Conservation (phyloP, 1,140 invertebrate species). For the Ladona fulva region DNA sequence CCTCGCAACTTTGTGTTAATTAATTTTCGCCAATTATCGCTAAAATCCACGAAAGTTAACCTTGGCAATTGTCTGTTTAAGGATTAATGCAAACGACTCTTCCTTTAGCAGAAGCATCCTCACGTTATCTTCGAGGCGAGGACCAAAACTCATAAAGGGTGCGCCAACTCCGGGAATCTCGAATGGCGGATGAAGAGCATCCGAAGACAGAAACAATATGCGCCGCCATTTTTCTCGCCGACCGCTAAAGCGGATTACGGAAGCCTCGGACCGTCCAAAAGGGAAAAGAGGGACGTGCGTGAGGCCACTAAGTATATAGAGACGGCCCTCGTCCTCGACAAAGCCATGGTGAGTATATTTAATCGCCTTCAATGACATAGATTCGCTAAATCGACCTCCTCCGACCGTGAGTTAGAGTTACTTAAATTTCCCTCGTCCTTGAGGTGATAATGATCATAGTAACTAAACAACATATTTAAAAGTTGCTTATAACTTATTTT, state of each 20-base stretch:
- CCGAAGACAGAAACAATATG: constrained; percentile 50
- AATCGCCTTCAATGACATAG: too few relatives aligned
- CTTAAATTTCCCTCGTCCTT: too few relatives aligned
- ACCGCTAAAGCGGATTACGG: background rate
- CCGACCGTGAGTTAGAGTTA: too few relatives aligned
- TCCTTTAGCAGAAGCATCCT: constrained; percentile 80
- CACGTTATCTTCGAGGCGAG: constrained; percentile 91
- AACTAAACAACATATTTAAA: too few relatives aligned
- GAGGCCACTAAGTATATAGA: constrained; percentile 87
- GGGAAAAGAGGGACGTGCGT: constrained; percentile 55
- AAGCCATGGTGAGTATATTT: constrained; percentile 77
- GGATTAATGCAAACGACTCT: constrained; percentile 15
- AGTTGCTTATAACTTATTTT: too few relatives aligned
- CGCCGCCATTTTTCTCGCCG: constrained; percentile 25
- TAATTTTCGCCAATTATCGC: too few relatives aligned
- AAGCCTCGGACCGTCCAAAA: background rate
- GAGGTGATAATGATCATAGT: too few relatives aligned
- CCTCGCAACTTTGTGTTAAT: too few relatives aligned
- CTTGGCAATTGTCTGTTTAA: too few relatives aligned
- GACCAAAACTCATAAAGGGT: constrained; percentile 76
- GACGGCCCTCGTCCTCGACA: constrained; percentile 83
- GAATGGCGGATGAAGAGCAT: constrained; percentile 58
- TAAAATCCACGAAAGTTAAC: background rate
- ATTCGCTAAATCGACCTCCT: too few relatives aligned
- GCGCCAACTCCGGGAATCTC: constrained; percentile 68